These are phyloP conservation scores for Penaeus vannamei DNA, from an alignment of 1,140 invertebrate species.

Conservation along the genomic window DNA sequence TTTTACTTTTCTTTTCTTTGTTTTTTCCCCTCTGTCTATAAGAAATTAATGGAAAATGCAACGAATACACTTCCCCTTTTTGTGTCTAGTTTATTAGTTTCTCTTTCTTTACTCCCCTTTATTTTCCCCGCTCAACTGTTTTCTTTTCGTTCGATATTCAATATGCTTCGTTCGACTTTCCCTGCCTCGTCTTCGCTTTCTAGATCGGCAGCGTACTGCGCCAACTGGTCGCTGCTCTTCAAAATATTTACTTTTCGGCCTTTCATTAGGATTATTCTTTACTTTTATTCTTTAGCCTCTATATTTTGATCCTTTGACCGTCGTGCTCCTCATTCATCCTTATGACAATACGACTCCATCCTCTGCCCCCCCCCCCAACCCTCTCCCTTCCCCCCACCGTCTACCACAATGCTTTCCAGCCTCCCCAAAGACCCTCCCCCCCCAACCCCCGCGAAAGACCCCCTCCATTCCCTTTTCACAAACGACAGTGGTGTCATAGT, in stretches of 20 bases:
- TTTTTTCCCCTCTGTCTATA: background rate
- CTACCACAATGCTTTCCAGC: background rate
- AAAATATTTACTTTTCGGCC: too few species aligned
- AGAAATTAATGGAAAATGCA: background rate
- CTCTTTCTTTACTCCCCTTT: background rate
- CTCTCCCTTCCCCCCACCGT: background rate
- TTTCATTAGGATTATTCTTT: background rate
- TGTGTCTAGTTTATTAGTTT: background rate
- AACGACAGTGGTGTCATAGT: conserved; percentile 20
- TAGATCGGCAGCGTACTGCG: too few species aligned
- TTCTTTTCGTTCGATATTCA: background rate
- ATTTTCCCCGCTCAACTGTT: background rate
- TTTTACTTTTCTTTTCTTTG: background rate
- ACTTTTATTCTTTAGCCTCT: background rate
- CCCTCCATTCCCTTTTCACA: background rate
- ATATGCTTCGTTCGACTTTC: too few species aligned
- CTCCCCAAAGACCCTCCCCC: background rate
- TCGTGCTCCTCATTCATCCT: too few species aligned
- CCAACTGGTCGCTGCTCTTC: too few species aligned
- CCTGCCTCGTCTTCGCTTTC: too few species aligned
- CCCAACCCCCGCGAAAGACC: background rate
- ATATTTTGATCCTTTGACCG: too few species aligned
- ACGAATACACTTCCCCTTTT: background rate
- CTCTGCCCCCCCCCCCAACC: background rate
- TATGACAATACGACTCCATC: too few species aligned